phyloP scores from a whole-genome alignment of 2,797 vertebrate genomes.

The Malurus leucopterus region DNA sequence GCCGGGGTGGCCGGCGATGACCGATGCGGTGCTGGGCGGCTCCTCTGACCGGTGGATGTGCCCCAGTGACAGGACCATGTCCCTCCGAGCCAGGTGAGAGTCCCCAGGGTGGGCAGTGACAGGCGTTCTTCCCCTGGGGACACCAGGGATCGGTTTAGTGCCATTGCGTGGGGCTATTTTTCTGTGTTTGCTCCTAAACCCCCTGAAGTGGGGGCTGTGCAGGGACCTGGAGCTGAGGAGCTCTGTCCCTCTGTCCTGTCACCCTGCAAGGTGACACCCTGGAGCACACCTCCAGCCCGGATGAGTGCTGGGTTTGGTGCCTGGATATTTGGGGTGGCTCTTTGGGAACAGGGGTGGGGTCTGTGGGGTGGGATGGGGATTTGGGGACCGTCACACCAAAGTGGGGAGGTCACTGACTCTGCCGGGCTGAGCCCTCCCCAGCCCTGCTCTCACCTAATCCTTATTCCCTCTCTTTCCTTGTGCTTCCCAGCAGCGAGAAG shows the following conservation, averaged over 20 bases:
- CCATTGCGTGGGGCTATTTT: fast-evolving
- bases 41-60: slow-evolving; percentile 74
- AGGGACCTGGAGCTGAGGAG: fast-evolving
- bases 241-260: fast-evolving
- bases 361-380: fast-evolving
- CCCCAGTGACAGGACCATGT: slow-evolving; percentile 70
- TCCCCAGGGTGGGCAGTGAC: fast-evolving
- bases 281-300: fast-evolving
- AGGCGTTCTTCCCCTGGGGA: fast-evolving
- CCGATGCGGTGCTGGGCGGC: slow-evolving; percentile 71
- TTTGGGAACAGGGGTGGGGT: fast-evolving
- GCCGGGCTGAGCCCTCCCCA: background rate
- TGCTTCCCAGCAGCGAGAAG: slow-evolving; percentile 70
- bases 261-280: fast-evolving
- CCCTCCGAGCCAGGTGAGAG: slow-evolving; percentile 71
- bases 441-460: slow-evolving; percentile 1
- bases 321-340: fast-evolving
- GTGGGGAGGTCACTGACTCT: background rate
- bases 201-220: background rate
- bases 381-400: background rate
- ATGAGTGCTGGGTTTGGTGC: background rate
- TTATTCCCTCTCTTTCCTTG: background rate
- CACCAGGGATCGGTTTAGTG: fast-evolving
- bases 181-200: fast-evolving
- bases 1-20: slow-evolving; percentile 58